These are phyloP conservation scores for Phyto melanocephala DNA, from an alignment of 2,888 invertebrate genomes.

Conservation along the genomic window DNA sequence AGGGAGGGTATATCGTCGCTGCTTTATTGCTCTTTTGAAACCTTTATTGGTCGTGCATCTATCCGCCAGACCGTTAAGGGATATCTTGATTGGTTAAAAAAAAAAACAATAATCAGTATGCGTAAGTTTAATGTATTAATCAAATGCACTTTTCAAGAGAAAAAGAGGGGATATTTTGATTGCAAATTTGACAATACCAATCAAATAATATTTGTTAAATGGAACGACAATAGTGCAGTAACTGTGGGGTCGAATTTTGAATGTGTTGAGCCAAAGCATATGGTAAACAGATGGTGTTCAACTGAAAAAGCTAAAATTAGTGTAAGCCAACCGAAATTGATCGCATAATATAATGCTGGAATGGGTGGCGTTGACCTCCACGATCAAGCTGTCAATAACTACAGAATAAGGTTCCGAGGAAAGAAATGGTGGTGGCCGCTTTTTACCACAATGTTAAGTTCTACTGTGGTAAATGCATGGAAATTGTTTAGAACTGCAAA, in stretches of 20 bases:
- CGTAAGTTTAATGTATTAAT: no score
- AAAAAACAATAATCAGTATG: no score
- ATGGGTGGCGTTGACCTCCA: constrained; percentile 34
- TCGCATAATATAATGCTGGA: constrained; percentile 9
- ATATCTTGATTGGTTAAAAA: no score
- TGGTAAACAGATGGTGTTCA: background rate
- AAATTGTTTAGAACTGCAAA: constrained; percentile 18
- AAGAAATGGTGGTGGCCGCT: constrained; percentile 41
- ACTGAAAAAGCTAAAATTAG: background rate
- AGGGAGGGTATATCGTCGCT: no score
- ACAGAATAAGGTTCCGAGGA: constrained; percentile 33
- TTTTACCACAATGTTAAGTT: constrained; percentile 34
- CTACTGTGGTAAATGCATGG: constrained; percentile 29
- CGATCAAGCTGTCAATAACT: constrained; percentile 24
- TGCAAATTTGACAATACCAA: constrained; percentile 1
- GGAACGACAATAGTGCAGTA: constrained; percentile 5
- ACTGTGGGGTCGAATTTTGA: background rate
- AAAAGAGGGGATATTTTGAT: constrained; percentile 26
- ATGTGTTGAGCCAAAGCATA: background rate
- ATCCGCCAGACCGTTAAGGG: no score
- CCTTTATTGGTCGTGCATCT: no score
- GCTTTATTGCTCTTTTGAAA: no score
- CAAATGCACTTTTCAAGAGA: background rate
- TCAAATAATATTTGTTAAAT: background rate
- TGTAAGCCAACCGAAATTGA: background rate